These are phyloP conservation scores for Vanessa cardui DNA, from an alignment of 2,888 invertebrate species.

Conservation along the genomic window DNA sequence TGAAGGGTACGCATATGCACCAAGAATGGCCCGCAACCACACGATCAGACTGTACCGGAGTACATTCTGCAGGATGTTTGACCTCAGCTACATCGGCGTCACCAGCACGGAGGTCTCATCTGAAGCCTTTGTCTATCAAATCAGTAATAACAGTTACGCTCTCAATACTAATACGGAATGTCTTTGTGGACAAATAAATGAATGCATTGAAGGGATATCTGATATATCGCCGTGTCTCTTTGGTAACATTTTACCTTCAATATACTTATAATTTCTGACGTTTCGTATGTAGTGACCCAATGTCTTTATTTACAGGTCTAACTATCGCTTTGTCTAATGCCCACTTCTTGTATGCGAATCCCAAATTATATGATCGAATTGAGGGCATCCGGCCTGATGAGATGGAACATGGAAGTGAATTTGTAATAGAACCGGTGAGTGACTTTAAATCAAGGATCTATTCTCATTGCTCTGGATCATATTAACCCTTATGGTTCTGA, in stretches of 20 bases:
- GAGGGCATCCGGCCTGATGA: conserved; percentile 83
- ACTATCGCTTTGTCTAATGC: conserved; percentile 85
- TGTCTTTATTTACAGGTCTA: conserved; percentile 72
- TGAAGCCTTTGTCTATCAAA: conserved; percentile 83
- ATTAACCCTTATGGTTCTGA: no score
- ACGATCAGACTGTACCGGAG: conserved; percentile 86
- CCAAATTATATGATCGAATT: conserved; percentile 79
- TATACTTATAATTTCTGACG: no score
- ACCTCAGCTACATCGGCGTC: conserved; percentile 55
- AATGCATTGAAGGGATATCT: conserved; percentile 84
- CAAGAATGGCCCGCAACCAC: conserved; percentile 76
- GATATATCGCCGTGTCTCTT: conserved; percentile 88
- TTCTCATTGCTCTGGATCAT: no score
- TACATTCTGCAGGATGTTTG: conserved; percentile 89
- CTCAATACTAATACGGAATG: conserved; percentile 85
- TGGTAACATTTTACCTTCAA: conserved; percentile 72
- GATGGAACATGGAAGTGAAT: conserved; percentile 62
- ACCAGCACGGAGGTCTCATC: conserved; percentile 70
- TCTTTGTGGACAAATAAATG: conserved; percentile 76
- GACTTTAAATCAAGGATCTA: no score
- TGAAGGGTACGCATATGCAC: conserved; percentile 89
- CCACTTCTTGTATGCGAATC: conserved; percentile 84
- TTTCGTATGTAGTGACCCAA: background rate
- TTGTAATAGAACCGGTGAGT: conserved; percentile 85
- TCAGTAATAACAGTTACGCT: conserved; percentile 84